Percentiles rank a stretch among this genome's conserved stretches.
Conservation (phyloP, 1,140 invertebrate genomes). For the Zophobas morio region DNA sequence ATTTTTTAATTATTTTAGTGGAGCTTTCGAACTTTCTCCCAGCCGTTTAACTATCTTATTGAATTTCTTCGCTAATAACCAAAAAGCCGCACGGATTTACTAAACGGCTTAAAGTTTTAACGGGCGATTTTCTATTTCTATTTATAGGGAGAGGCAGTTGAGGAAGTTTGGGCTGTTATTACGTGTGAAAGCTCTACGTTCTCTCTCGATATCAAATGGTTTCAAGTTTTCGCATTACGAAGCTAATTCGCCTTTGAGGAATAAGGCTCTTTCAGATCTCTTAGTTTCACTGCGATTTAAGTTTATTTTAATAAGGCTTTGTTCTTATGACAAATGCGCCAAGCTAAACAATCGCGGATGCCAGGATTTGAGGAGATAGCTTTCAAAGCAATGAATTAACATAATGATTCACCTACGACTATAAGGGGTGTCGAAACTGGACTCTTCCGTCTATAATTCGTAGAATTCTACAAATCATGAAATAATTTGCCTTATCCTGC, state of each 20-base stretch:
- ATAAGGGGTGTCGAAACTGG: too few relatives aligned
- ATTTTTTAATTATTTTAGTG: conserved; percentile 34
- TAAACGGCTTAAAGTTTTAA: conserved; percentile 41
- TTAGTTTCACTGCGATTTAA: neutral
- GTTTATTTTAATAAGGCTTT: neutral
- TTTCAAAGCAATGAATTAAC: too few relatives aligned
- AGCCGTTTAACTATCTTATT: conserved; percentile 29
- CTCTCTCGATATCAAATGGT: conserved; percentile 6
- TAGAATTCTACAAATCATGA: too few relatives aligned
- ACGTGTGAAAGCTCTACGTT: conserved; percentile 18
- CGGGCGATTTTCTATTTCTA: conserved; percentile 24
- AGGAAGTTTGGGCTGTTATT: conserved; percentile 12
- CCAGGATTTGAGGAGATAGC: too few relatives aligned
- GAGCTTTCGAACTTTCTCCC: conserved; percentile 22
- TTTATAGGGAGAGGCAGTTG: conserved; percentile 18
- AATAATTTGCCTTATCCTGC: too few relatives aligned
- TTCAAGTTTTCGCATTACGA: conserved; percentile 2
- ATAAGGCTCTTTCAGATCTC: neutral
- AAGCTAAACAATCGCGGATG: too few relatives aligned
- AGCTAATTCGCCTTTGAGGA: neutral
- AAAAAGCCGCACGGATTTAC: conserved; percentile 40
- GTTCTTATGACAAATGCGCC: neutral
- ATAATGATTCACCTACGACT: too few relatives aligned
- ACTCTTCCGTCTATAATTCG: too few relatives aligned
- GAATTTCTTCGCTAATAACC: conserved; percentile 29